These are phyloP conservation scores for Eurytoma adleriae DNA, from an alignment of 2,888 invertebrate species.

Conservation along the genomic window DNA sequence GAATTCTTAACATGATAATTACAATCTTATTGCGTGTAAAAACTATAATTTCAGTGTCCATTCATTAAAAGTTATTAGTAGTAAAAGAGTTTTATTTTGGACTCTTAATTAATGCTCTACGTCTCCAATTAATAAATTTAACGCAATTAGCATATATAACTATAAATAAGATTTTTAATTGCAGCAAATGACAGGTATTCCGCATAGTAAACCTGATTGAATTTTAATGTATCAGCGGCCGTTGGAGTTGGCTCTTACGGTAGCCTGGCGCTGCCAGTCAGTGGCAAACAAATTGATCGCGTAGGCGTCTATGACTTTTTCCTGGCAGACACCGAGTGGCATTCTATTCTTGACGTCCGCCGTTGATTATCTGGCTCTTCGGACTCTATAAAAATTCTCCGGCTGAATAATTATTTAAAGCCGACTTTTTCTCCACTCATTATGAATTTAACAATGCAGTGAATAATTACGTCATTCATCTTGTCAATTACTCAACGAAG, in stretches of 20 bases:
- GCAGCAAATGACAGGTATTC: slow-evolving; percentile 24
- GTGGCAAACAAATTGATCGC: slow-evolving; percentile 51
- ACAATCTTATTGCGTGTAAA: too few relatives aligned
- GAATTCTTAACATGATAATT: too few relatives aligned
- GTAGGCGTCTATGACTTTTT: slow-evolving; percentile 50
- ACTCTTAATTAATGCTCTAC: too few relatives aligned
- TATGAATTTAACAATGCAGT: background rate
- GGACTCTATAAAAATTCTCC: slow-evolving; percentile 43
- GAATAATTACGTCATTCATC: slow-evolving; percentile 1
- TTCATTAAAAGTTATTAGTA: too few relatives aligned
- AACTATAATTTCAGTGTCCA: too few relatives aligned
- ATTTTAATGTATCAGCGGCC: slow-evolving; percentile 41
- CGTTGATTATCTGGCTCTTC: slow-evolving; percentile 46
- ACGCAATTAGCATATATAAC: background rate
- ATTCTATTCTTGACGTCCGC: slow-evolving; percentile 47
- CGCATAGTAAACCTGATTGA: slow-evolving; percentile 27
- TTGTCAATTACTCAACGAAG: background rate
- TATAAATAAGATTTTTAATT: slow-evolving; percentile 34
- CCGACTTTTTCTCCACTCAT: slow-evolving; percentile 5
- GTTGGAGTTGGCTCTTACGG: slow-evolving; percentile 17
- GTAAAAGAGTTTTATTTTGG: too few relatives aligned
- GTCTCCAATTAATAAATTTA: background rate
- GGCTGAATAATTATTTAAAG: slow-evolving; percentile 16
- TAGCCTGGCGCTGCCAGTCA: slow-evolving; percentile 22
- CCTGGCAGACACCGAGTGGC: slow-evolving; percentile 13